Base-by-base conservation (phyloP, 2,797 vertebrate genomes). In the Gallinago nigripennis region DNA sequence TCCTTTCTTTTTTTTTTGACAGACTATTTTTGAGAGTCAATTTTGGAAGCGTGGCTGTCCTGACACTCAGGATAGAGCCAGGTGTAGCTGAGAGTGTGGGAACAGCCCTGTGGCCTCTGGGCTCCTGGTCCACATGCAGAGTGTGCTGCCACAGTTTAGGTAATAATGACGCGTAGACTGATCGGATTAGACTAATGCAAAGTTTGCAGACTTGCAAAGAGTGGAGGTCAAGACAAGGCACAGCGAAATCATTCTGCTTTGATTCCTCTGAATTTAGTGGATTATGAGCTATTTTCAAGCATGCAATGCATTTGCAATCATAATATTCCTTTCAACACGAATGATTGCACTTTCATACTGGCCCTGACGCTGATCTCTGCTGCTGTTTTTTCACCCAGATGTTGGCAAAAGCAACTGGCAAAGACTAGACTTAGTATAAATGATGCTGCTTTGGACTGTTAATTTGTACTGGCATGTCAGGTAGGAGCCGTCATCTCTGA, bases 11-110 rank as follows among this genome's bases (percentile, higher is more conserved):
- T 50, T 69, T 71, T 63, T 89, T 41, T 63, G 35, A 51, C 71
- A 92, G 16, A 27, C 37, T 96, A 91, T 94, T 97, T 95, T 97
- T 96, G 92, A 94, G 92, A 96, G 57, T 84, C 19, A 80, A 1
- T 90, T 96, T 95, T 95, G 66, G 85, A 96, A 94, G 87, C 45
- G 33, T 6, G 89, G 11, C n/a, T 75, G 39, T 84, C 76, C 30
- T 53, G 39, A 43, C 35, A 30, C 70, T 91, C 68, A 82, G 86
- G 53, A 73, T 28, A 69, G 84, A 71, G 28, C 35, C 51, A 65
- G 63, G 69, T 3, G 2, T 10, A 75, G 76, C 15, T 65, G 69
- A 54, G 58, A 72, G 41, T 14, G 16, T 61, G 31, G 16, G n/a
- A 72, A 60, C 5, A 77, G 6, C 23, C 4, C 43, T 39, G 31